Evolutionary conservation across 2,797 vertebrate species (phyloP).

Genomic region (Echiichthys vipera): DNA sequence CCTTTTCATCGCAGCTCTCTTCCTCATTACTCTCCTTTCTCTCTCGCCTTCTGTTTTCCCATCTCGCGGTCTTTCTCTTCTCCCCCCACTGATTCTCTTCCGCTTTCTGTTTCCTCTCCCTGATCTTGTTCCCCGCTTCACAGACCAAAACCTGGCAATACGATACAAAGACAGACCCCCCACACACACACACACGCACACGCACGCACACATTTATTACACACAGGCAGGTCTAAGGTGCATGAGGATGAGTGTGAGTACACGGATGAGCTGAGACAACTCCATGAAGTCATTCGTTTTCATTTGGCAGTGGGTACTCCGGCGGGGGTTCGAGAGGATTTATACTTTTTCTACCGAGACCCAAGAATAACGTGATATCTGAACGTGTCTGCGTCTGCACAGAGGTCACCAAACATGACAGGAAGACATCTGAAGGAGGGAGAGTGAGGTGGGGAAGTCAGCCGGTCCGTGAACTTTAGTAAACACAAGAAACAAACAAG

Average conservation of each 20-base stretch:
- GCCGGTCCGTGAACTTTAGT: slow-evolving; percentile 46
- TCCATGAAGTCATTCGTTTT: slow-evolving; percentile 16
- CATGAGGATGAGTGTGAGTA: slow-evolving; percentile 39
- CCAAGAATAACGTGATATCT: slow-evolving; percentile 20
- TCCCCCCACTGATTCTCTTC: slow-evolving; percentile 1
- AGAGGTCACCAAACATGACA: slow-evolving; percentile 58
- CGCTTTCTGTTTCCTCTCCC: background rate
- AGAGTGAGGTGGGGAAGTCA: slow-evolving; percentile 30
- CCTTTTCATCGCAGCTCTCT: slow-evolving; percentile 31
- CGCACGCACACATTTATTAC: no score
- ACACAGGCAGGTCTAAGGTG: slow-evolving; percentile 54
- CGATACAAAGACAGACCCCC: slow-evolving; percentile 35
- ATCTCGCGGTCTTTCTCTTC: background rate
- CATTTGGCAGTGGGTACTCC: slow-evolving; percentile 49
- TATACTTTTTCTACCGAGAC: slow-evolving; percentile 28
- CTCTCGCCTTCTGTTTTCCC: slow-evolving; percentile 21
- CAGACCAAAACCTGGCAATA: slow-evolving; percentile 4
- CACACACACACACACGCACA: slow-evolving; percentile 2
- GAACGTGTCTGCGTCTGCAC: slow-evolving; percentile 41
- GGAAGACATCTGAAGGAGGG: slow-evolving; percentile 72
- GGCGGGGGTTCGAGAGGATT: slow-evolving; percentile 14
- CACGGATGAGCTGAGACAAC: slow-evolving; percentile 26
- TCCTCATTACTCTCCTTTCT: slow-evolving; percentile 36
- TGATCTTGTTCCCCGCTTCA: background rate
- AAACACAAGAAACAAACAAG: slow-evolving; percentile 59